Evolutionary conservation across 37 sponge, comb jelly and placozoan genomes (phyloP), one percentile per base, ranked within the genome.

Genomic region (Hexactinellida sp.): DNA sequence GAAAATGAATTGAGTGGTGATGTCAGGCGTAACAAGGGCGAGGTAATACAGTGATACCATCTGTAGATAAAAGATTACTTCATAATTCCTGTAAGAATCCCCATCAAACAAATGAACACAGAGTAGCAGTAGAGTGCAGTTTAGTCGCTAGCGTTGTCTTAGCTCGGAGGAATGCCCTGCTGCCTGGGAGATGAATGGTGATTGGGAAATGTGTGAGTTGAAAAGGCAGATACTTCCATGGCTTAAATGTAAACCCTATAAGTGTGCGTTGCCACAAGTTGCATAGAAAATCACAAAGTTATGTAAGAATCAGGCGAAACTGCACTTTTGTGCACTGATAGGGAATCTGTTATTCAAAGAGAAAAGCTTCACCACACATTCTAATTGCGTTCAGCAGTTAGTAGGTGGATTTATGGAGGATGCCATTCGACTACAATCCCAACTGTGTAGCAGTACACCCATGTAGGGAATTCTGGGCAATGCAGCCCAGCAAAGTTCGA

Each of bases 351-450:
- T 63, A 28, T 63, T 63, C 76, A 63, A 63, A 63, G 76, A 63
- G 76, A 63, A 63, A 21, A 63, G 76, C 76, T 63, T 63, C 76
- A n/a, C 76, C 76, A 63, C 76, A 63, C 76, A 63, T 63, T 63
- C 30, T n/a, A 63, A 63, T 63, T 63, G 25, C 13, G 76, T 25
- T 10, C 30, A 25, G 76, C 28, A 63, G 76, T 63, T 28, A 63
- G 76, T 63, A 63, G 76, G 76, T 25, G 76, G 76, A 63, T 63
- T 7, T 63, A 63, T 3, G 3, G 25, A 47, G 9, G 52, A 47
- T 47, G 52, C 52, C 52, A 47, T 47, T 19, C 52, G 9, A 47
- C 52, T 19, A 9, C 52, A 47, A 47, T 9, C 16, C 9, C 76
- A 32, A 7, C 76, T 23, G 13, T 63, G 76, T 63, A 63, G 13